These are phyloP conservation scores for Oreonectes daqikongensis DNA, from an alignment of 2,797 vertebrate genomes.

Conservation along the genomic window DNA sequence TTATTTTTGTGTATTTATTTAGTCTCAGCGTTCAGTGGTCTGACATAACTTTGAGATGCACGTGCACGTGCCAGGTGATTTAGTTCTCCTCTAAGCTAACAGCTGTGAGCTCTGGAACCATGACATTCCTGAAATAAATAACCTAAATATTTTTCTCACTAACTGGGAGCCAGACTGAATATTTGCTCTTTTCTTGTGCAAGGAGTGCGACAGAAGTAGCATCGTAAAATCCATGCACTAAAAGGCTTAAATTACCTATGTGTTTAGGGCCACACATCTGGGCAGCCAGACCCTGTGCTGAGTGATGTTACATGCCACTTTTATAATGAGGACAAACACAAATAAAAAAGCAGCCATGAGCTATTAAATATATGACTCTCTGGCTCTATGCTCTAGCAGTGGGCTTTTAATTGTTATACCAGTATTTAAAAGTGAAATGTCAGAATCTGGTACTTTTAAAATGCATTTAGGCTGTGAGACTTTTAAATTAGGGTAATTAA, in stretches of 20 bases:
- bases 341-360: no score
- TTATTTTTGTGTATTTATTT: no score
- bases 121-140: slow-evolving; percentile 46
- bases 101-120: slow-evolving; percentile 30
- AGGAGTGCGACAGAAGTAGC: slow-evolving; percentile 45
- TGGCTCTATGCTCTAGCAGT: slow-evolving; percentile 33
- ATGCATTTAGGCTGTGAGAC: slow-evolving; percentile 38
- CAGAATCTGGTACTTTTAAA: slow-evolving; percentile 42
- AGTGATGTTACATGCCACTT: slow-evolving; percentile 52
- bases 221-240: slow-evolving; percentile 65
- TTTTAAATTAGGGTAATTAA: slow-evolving; percentile 58
- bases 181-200: not conserved
- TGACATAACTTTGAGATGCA: no score
- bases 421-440: slow-evolving; percentile 47
- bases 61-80: no score
- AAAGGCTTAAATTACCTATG: no score
- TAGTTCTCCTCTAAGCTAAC: no score
- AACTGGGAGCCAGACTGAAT: slow-evolving; percentile 59
- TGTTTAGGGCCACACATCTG: slow-evolving; percentile 69
- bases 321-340: no score
- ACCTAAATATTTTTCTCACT: slow-evolving; percentile 67
- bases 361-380: no score
- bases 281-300: no score
- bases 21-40: no score
- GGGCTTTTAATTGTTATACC: slow-evolving; percentile 36